A percentile compares a stretch with the other conserved stretches of the same genome.
Conservation (phyloP, 1,140 invertebrate species). For the Zelostemma sp. region DNA sequence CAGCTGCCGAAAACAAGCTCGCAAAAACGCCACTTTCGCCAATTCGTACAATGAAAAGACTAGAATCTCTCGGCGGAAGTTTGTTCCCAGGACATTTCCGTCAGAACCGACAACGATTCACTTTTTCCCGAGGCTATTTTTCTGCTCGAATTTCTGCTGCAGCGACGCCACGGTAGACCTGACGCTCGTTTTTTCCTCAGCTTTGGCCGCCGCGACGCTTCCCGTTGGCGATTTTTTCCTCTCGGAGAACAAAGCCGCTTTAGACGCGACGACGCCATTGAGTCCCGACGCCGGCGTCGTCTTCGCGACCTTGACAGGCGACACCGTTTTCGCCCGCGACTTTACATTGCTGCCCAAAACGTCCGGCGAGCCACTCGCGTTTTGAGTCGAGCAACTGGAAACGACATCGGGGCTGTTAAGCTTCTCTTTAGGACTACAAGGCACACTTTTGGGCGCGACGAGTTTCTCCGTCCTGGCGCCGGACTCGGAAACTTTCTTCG, state of each 20-base stretch:
- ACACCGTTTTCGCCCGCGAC: slow-evolving; percentile 41
- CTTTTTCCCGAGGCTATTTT: slow-evolving; percentile 13
- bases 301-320: slow-evolving; percentile 27
- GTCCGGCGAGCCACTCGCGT: slow-evolving; percentile 73
- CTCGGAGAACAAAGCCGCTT: slow-evolving; percentile 48
- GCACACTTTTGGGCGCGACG: slow-evolving; percentile 50
- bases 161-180: slow-evolving; percentile 79
- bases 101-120: neutral
- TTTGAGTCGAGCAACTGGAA: slow-evolving; percentile 73
- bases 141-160: slow-evolving; percentile 80
- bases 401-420: slow-evolving; percentile 79
- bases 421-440: slow-evolving; percentile 57
- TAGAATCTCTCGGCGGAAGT: slow-evolving; percentile 23
- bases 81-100: neutral
- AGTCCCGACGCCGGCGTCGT: slow-evolving; percentile 51
- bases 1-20: neutral
- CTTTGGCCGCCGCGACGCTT: slow-evolving; percentile 20
- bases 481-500: slow-evolving; percentile 23
- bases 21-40: neutral
- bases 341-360: slow-evolving; percentile 59
- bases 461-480: slow-evolving; percentile 25
- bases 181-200: slow-evolving; percentile 58
- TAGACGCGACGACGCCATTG: slow-evolving; percentile 39
- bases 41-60: slow-evolving; percentile 29
- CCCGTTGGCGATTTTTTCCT: slow-evolving; percentile 57